Percentiles rank a stretch among this genome's conserved stretches.
phyloP scores from a whole-genome alignment of 1,140 invertebrate genomes.

The Chymomyza costata region DNA sequence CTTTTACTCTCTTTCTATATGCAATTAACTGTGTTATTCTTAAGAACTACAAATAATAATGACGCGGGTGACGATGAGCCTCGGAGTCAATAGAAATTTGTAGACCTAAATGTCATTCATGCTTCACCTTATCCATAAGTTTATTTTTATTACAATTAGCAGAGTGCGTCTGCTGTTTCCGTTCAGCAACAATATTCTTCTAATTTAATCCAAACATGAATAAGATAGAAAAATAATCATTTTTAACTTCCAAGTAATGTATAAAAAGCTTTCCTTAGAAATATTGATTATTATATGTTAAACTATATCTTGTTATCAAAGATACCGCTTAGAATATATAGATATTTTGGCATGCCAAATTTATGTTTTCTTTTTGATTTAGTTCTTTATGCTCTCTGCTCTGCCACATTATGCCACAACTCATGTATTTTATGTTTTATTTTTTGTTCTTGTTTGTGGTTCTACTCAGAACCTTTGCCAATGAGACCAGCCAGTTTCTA shows the following conservation, averaged over 20 bases:
- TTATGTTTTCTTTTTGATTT: constrained; percentile 1
- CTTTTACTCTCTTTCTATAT: constrained; percentile 36
- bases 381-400: constrained; percentile 13
- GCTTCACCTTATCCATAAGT: background rate
- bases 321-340: too few relatives aligned
- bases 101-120: constrained; percentile 31
- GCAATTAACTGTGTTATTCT: constrained; percentile 19
- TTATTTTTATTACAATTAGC: background rate
- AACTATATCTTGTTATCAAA: too few relatives aligned
- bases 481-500: constrained; percentile 84
- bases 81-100: constrained; percentile 45
- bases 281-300: too few relatives aligned
- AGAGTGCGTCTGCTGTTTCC: too few relatives aligned
- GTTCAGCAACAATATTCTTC: too few relatives aligned
- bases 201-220: too few relatives aligned
- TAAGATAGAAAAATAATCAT: too few relatives aligned
- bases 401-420: constrained; percentile 8
- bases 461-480: constrained; percentile 81
- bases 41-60: constrained; percentile 46
- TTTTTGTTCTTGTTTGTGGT: constrained; percentile 34
- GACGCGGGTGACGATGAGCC: constrained; percentile 34
- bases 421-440: constrained; percentile 25
- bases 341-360: too few relatives aligned
- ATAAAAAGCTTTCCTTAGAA: too few relatives aligned
- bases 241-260: too few relatives aligned